A percentile compares a stretch with the other conserved stretches of the same genome.
Evolutionary conservation across 2,797 vertebrate genomes (phyloP).

Genomic region (Eremophila alpestris): DNA sequence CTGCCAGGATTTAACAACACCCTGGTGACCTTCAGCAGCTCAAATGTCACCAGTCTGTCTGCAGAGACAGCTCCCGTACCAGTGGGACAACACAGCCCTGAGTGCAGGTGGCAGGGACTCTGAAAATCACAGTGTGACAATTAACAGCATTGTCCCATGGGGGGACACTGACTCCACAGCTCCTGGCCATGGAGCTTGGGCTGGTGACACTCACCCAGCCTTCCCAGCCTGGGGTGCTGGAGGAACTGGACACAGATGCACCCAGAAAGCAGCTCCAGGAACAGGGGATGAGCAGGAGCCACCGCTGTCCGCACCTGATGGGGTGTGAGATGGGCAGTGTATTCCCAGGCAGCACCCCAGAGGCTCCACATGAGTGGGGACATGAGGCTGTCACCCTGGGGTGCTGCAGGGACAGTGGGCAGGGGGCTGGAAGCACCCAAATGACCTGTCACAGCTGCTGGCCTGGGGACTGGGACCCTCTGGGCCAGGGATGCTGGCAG

Average conservation of each 20-base stretch:
- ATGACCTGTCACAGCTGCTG: rapidly evolving
- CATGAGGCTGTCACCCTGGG: not conserved
- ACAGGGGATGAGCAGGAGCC: not conserved
- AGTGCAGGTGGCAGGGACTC: not conserved
- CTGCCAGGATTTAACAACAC: not conserved
- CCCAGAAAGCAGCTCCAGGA: not conserved
- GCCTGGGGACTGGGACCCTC: rapidly evolving
- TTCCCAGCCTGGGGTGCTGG: not conserved
- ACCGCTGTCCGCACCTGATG: rapidly evolving
- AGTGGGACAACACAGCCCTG: not conserved
- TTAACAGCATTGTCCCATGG: rapidly evolving
- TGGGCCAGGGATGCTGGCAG: rapidly evolving
- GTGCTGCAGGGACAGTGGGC: not conserved
- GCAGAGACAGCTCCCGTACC: not conserved
- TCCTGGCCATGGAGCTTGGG: not conserved
- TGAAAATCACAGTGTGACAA: not conserved
- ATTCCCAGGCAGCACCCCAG: not conserved
- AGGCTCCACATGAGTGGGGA: not conserved
- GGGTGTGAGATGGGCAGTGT: not conserved
- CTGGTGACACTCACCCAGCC: rapidly evolving
- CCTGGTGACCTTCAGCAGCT: not conserved
- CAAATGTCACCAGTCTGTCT: not conserved
- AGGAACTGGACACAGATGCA: not conserved
- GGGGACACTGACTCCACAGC: rapidly evolving
- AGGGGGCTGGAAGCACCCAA: not conserved